Conservation (phyloP, 1,140 invertebrate genomes). For the Melanaphis sacchari region DNA sequence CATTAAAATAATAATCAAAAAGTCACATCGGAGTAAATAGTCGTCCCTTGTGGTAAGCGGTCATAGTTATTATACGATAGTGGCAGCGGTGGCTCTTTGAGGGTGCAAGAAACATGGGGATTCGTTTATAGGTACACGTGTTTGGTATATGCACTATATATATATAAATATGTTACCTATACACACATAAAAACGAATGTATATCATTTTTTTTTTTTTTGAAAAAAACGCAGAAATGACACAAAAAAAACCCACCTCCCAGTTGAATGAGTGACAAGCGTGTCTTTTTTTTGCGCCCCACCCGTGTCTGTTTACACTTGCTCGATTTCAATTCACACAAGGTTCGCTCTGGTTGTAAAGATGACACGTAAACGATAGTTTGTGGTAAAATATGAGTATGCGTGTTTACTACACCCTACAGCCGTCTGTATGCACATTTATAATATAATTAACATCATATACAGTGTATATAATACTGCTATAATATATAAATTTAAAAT, state of each 20-base stretch:
- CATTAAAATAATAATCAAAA: slow-evolving; percentile 36
- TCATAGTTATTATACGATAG: neutral
- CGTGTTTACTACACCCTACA: neutral
- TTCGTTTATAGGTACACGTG: slow-evolving; percentile 43
- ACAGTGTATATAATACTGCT: neutral
- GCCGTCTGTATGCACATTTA: neutral
- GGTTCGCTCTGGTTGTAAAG: neutral
- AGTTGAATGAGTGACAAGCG: slow-evolving; percentile 49
- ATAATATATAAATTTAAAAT: neutral
- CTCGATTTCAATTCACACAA: slow-evolving; percentile 36
- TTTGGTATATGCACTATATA: neutral
- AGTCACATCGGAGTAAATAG: neutral
- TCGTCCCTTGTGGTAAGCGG: neutral
- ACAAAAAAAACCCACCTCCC: slow-evolving; percentile 25
- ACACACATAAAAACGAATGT: neutral
- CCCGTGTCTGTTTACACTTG: slow-evolving; percentile 49
- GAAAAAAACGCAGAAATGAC: neutral
- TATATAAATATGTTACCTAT: neutral
- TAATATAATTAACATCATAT: neutral
- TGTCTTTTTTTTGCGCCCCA: neutral
- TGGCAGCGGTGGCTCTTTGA: neutral
- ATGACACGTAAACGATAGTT: slow-evolving; percentile 29
- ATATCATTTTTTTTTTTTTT: slow-evolving; percentile 34
- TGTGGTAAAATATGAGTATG: neutral
- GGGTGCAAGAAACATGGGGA: neutral